Evolutionary conservation across 35 echinoderm and acorn worm genomes (phyloP), one percentile per base, ranked within the genome.

Genomic region (Apostichopus parvimensis): DNA sequence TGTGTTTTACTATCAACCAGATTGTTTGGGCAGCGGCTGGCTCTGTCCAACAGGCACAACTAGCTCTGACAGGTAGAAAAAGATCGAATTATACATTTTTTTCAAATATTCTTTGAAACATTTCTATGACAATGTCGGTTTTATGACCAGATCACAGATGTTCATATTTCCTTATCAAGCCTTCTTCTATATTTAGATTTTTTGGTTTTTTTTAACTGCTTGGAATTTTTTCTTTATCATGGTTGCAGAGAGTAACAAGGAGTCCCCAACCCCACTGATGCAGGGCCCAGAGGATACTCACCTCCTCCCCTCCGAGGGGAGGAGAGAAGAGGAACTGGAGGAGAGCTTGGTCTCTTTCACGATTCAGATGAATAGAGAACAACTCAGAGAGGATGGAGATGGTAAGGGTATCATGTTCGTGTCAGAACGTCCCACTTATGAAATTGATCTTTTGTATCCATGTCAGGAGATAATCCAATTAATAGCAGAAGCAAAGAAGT

Each of bases 211-310:
- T 45, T 45, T 45, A 45, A 45, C 34, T 45, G 34, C 34, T 45
- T 45, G 34, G 34, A 45, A 45, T 45, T 45, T 45, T 45, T 10
- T 61, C 5, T 12, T 61, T 61, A 12, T 61, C 12, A n/a, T 45
- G 34, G 17, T 12, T 88, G 4, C 77, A 96, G 95, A 94, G 9
- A 56, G 53, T 91, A 91, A 91, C 70, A 92, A 91, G 73, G 96
- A 77, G 5, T 87, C 61, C 53, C 56, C 85, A 11, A 95, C 94
- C 62, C 92, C 93, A 13, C 56, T 98, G 17, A 93, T 94, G 79
- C 92, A 98, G 28, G 94, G 92, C 7, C 96, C 96, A 73, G 87
- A 93, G n/a, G 91, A 95, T 13, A 98, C 92, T 1, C 28, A 68
- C 34, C 86, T 72, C 23, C 61, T 64, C 52, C 45, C 23, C 28